Conservation (phyloP, 2,797 vertebrate genomes). For the Amniataba percoides region DNA sequence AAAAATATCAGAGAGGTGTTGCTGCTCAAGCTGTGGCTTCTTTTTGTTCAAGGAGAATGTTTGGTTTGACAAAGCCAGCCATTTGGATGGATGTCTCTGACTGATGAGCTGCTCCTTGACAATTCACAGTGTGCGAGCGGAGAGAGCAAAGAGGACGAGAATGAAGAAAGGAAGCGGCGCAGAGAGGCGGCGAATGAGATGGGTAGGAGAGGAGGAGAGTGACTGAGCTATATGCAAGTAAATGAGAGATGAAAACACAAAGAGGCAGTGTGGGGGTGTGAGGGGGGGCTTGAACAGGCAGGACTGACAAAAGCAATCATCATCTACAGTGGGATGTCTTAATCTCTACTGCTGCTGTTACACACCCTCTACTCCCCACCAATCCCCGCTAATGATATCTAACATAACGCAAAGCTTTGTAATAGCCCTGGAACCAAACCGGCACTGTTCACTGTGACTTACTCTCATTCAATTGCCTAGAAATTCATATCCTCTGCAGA, state of each 20-base stretch:
- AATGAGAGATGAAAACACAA: constrained; percentile 77
- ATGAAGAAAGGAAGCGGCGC: background rate
- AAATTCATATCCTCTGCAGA: constrained; percentile 60
- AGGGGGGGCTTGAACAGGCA: constrained; percentile 55
- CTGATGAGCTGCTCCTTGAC: constrained; percentile 70
- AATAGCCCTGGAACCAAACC: constrained; percentile 70
- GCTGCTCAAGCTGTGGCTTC: constrained; percentile 64
- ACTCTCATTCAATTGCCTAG: constrained; percentile 58
- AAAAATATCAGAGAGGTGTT: constrained; percentile 71
- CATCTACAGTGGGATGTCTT: constrained; percentile 76
- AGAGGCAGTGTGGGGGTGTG: constrained; percentile 55
- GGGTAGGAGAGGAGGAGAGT: constrained; percentile 43
- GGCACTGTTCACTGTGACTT: constrained; percentile 49
- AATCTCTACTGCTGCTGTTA: constrained; percentile 66
- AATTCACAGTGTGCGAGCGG: constrained; percentile 53
- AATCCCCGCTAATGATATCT: constrained; percentile 72
- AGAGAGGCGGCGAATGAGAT: constrained; percentile 25
- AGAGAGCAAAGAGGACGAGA: constrained; percentile 30
- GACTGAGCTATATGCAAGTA: constrained; percentile 66
- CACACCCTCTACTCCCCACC: constrained; percentile 57
- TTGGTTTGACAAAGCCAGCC: constrained; percentile 71
- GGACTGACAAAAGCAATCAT: constrained; percentile 80
- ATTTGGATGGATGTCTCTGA: constrained; percentile 68
- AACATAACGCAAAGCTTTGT: constrained; percentile 66
- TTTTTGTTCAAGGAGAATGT: constrained; percentile 52